Evolutionary conservation across 2,113 vertebrate species (phyloP).

Genomic region (Gallinago paraguaiae): DNA sequence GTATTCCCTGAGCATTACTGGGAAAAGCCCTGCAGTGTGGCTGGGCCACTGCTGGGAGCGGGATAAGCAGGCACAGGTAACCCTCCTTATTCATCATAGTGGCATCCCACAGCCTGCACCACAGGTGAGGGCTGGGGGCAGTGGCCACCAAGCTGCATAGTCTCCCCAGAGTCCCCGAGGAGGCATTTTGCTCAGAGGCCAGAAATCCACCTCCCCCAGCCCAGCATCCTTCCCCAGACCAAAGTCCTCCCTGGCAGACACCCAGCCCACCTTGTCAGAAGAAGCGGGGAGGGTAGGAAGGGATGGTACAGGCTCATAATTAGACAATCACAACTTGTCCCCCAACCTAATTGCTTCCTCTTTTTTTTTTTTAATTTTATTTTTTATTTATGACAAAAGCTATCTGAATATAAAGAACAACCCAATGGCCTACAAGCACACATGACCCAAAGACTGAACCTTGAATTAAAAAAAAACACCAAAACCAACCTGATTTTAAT

Average conservation of each 20-base stretch:
- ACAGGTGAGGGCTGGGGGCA: background rate
- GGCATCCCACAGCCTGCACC: fast-evolving
- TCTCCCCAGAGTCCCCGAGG: background rate
- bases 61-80: background rate
- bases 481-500: background rate
- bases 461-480: background rate
- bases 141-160: no score
- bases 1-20: background rate
- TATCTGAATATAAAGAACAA: background rate
- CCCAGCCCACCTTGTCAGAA: background rate
- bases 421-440: background rate
- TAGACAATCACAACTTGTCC: background rate
- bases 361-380: background rate
- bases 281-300: background rate
- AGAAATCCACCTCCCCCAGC: background rate
- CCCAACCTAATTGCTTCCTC: background rate
- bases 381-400: background rate
- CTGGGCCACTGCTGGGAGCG: fast-evolving
- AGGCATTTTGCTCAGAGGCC: background rate
- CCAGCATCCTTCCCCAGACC: background rate
- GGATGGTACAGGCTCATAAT: fast-evolving
- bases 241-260: background rate
- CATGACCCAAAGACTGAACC: background rate
- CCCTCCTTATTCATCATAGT: background rate
- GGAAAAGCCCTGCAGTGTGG: background rate